Conservation (phyloP, 1,140 invertebrate species). For the Halictus rubicundus region DNA sequence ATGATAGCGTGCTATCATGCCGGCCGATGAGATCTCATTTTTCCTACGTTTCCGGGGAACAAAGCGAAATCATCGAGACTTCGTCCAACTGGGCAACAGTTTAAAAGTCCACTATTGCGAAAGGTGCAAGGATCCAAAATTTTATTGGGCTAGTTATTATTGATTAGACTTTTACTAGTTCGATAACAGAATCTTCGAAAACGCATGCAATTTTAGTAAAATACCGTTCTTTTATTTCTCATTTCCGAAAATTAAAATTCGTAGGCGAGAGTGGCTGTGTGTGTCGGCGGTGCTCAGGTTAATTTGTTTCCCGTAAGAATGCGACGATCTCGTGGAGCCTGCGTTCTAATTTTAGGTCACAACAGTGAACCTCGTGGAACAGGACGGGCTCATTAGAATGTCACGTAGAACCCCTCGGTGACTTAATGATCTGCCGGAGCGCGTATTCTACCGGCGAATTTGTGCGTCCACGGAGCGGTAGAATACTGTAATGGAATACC, state of each 20-base stretch:
- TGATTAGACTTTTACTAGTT: too few species aligned
- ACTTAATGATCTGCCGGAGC: neutral
- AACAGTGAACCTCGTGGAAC: neutral
- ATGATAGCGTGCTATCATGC: neutral
- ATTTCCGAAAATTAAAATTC: too few species aligned
- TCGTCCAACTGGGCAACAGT: too few species aligned
- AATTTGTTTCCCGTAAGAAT: neutral
- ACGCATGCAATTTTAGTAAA: too few species aligned
- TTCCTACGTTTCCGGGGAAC: neutral
- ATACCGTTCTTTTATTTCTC: too few species aligned
- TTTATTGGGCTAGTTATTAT: too few species aligned
- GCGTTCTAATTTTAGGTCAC: neutral
- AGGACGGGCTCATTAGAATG: neutral
- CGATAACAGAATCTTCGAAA: too few species aligned
- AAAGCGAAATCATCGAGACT: neutral
- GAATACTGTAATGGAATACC: neutral
- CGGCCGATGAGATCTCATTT: too few species aligned
- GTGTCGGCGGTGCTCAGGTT: too few species aligned
- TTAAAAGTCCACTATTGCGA: too few species aligned
- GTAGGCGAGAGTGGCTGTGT: too few species aligned
- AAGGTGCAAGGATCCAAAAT: too few species aligned
- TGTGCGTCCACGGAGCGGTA: neutral
- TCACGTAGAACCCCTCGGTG: neutral
- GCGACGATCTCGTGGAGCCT: neutral
- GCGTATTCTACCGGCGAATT: neutral